Evolutionary conservation across 2,797 vertebrate species (phyloP).

Genomic region (Iguana delicatissima): DNA sequence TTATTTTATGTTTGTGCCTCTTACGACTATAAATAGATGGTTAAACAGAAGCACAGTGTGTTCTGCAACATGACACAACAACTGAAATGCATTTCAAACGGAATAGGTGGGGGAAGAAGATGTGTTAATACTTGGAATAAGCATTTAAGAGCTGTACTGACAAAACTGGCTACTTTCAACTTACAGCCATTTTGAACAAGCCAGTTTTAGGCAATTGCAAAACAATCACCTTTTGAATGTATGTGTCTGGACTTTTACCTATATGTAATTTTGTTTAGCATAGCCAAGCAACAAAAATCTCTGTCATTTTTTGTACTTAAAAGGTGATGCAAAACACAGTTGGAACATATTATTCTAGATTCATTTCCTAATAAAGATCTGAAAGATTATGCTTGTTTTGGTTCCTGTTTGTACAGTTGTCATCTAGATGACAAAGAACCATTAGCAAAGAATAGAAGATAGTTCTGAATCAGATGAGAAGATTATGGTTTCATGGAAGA

Average conservation of each 20-base stretch:
- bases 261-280: background rate
- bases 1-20: conserved; percentile 86
- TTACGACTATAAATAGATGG: conserved; percentile 78
- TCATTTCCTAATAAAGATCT: no score
- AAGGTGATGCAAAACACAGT: background rate
- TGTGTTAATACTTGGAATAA: conserved; percentile 37
- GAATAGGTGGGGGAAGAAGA: conserved; percentile 40
- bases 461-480: background rate
- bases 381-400: no score
- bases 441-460: background rate
- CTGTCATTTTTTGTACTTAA: conserved; percentile 12
- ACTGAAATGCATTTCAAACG: conserved; percentile 71
- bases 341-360: background rate
- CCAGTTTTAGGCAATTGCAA: background rate
- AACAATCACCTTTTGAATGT: background rate
- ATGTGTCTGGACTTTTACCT: background rate
- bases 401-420: accelerated
- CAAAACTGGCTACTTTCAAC: background rate
- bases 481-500: background rate
- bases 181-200: background rate
- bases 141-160: background rate
- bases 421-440: background rate
- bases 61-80: conserved; percentile 66
- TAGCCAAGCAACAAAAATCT: conserved; percentile 11
- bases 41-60: conserved; percentile 76